Conservation (phyloP, 2,113 vertebrate genomes). For the Plecotus auritus region DNA sequence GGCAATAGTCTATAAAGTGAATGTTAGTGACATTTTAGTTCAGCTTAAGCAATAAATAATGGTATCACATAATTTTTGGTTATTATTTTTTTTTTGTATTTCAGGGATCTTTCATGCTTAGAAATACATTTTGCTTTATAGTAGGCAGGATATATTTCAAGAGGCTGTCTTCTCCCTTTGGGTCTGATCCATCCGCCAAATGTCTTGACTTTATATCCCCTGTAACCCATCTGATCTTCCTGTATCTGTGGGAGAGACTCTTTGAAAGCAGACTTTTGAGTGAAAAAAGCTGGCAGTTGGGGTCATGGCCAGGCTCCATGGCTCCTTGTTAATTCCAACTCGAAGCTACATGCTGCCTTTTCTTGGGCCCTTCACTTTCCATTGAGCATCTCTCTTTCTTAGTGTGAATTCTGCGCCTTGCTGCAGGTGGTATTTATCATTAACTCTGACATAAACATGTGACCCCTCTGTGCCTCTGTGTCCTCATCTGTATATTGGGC, state of each 20-base stretch:
- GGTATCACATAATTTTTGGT: not conserved
- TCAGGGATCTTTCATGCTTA: not conserved
- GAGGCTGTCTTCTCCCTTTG: not conserved
- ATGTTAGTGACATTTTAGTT: not conserved
- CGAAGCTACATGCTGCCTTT: not conserved
- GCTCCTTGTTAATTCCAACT: not conserved
- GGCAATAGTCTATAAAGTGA: not conserved
- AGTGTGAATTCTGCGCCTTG: not conserved
- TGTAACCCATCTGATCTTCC: conserved; percentile 24
- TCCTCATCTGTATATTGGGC: not conserved
- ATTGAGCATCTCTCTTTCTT: not conserved
- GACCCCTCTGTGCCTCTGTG: not conserved
- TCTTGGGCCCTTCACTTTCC: not conserved
- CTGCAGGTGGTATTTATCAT: not conserved
- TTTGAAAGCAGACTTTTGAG: conserved; percentile 53
- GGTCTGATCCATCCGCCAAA: conserved; percentile 41
- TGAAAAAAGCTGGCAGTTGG: not conserved
- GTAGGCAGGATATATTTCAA: not conserved
- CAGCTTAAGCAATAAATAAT: not conserved
- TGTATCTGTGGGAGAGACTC: not conserved
- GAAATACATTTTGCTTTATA: conserved; percentile 37
- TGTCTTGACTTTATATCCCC: not conserved
- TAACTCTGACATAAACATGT: not conserved
- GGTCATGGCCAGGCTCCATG: not conserved
- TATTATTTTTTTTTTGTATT: not conserved